A percentile compares a stretch with the other conserved stretches of the same genome.
Conservation (phyloP, 2,888 invertebrate species). For the Agriotes lineatus region DNA sequence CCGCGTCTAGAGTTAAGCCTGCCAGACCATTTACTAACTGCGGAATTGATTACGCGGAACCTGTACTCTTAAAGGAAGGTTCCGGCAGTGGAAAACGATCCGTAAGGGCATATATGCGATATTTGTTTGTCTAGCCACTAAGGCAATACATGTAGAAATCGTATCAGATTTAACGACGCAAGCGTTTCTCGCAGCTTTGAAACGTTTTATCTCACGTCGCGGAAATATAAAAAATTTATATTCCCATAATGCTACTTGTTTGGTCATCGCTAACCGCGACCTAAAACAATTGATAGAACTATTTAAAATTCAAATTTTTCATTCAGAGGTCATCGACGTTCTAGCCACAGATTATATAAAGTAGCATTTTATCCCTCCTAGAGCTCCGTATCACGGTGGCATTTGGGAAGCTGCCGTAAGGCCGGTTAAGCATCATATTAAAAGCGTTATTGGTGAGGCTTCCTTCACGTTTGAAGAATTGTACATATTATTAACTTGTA, state of each 20-base stretch:
- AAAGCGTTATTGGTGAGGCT: neutral
- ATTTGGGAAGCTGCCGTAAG: neutral
- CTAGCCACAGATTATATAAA: neutral
- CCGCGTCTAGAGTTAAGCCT: slow-evolving; percentile 26
- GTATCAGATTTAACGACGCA: neutral
- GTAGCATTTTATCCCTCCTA: neutral
- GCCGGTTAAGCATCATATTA: neutral
- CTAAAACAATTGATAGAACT: neutral
- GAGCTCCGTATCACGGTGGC: neutral
- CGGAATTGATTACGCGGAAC: slow-evolving; percentile 49
- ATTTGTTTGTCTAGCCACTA: slow-evolving; percentile 49
- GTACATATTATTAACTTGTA: neutral
- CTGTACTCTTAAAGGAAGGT: slow-evolving; percentile 40
- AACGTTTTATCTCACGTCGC: neutral
- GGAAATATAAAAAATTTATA: neutral
- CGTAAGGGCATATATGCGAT: slow-evolving; percentile 44
- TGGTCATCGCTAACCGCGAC: neutral
- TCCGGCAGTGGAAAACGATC: slow-evolving; percentile 34
- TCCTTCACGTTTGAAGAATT: neutral
- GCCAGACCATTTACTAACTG: slow-evolving; percentile 40
- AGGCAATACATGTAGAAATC: neutral
- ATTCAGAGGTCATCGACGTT: neutral
- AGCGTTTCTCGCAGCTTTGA: neutral
- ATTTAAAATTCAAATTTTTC: neutral
- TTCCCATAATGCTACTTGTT: neutral